phyloP scores from a whole-genome alignment of 1,140 invertebrate species.

The Meloidogyne floridensis region DNA sequence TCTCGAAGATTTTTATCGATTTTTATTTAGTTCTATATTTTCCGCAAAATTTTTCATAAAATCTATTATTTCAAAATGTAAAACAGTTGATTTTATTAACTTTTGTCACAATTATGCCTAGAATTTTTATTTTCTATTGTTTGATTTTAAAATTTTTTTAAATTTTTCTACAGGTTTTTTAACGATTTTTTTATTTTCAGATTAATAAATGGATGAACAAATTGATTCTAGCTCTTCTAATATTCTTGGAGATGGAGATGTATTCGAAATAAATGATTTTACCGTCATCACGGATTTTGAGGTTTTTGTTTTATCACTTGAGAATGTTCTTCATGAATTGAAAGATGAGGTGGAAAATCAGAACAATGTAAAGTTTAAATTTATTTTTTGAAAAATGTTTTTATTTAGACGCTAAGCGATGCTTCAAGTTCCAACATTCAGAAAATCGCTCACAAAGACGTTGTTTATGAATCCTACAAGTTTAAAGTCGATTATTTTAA shows the following conservation, averaged over 20 bases:
- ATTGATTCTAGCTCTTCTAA: neutral
- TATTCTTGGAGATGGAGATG: conserved; percentile 44
- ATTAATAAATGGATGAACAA: too few species aligned
- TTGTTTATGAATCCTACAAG: neutral
- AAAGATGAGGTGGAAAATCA: conserved; percentile 7
- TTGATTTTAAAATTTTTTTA: too few species aligned
- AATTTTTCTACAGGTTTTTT: too few species aligned
- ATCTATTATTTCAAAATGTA: too few species aligned
- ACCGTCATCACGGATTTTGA: conserved; percentile 55
- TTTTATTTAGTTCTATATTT: too few species aligned
- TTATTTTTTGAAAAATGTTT: neutral
- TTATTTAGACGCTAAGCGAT: neutral
- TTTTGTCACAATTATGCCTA: too few species aligned
- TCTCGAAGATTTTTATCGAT: too few species aligned
- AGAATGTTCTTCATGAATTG: conserved; percentile 46
- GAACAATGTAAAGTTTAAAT: neutral
- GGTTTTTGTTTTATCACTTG: conserved; percentile 39
- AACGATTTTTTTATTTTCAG: too few species aligned
- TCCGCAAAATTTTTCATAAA: too few species aligned
- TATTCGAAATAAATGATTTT: conserved; percentile 55
- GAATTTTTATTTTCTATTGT: too few species aligned
- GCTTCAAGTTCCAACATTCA: too few species aligned
- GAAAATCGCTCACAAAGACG: neutral
- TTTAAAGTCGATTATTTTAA: conserved; percentile 15
- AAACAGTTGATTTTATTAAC: too few species aligned